These are phyloP conservation scores for Drosophila infuscata DNA, from an alignment of 2,888 invertebrate genomes.

Conservation along the genomic window DNA sequence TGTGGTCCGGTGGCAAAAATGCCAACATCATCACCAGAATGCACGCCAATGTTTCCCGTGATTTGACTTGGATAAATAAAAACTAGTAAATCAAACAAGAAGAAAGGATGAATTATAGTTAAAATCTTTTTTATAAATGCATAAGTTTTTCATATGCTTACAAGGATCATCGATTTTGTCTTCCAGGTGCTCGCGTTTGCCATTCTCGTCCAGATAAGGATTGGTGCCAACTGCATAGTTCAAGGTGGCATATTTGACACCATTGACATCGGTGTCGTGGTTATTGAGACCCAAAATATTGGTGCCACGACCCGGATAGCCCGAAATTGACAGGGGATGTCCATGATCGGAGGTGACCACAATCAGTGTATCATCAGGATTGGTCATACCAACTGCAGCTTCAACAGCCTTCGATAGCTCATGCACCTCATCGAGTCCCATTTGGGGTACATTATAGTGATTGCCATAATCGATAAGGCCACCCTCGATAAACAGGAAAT, in stretches of 20 bases:
- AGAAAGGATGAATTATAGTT: neutral
- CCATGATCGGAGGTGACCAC: constrained; percentile 93
- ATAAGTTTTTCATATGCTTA: constrained; percentile 21
- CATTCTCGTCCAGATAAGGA: constrained; percentile 63
- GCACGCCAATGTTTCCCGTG: constrained; percentile 87
- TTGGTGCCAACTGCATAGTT: constrained; percentile 90
- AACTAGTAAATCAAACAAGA: constrained; percentile 13
- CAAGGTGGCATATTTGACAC: constrained; percentile 88
- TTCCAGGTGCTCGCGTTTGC: constrained; percentile 65
- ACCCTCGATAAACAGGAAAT: constrained; percentile 90
- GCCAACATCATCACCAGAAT: constrained; percentile 92
- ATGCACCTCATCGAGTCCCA: constrained; percentile 91
- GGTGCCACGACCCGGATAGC: constrained; percentile 87
- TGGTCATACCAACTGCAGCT: constrained; percentile 87
- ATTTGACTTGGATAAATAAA: constrained; percentile 85
- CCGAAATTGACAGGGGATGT: constrained; percentile 91
- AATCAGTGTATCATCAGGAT: constrained; percentile 89
- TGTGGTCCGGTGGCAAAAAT: constrained; percentile 91
- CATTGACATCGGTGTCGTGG: constrained; percentile 86
- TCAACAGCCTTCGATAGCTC: constrained; percentile 90
- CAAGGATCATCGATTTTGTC: constrained; percentile 50
- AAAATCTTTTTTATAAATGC: neutral
- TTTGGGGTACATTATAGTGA: constrained; percentile 88
- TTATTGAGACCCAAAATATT: constrained; percentile 86
- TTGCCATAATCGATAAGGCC: constrained; percentile 86